Evolutionary conservation across 2,797 vertebrate genomes (phyloP).

Genomic region (Hypotaenidia okinawae): DNA sequence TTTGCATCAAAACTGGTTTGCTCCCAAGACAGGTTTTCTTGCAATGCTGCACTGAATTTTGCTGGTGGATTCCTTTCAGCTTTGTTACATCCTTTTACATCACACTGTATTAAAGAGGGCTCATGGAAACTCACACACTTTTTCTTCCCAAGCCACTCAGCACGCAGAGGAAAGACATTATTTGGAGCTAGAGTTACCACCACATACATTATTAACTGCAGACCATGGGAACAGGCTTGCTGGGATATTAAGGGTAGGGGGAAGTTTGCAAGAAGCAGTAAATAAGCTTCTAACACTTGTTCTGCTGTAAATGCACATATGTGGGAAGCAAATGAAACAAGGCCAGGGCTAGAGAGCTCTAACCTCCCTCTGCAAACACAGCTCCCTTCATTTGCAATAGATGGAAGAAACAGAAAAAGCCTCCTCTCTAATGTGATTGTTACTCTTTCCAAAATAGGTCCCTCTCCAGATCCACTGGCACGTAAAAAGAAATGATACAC

Average conservation of each 20-base stretch:
- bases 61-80: not conserved
- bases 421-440: not conserved
- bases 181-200: not conserved
- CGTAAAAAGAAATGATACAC: not conserved
- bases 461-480: not conserved
- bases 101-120: not conserved
- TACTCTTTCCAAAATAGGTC: slow-evolving; percentile 24
- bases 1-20: not conserved
- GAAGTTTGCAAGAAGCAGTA: not conserved
- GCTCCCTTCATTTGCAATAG: not conserved
- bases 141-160: not conserved
- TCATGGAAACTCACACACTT: not conserved
- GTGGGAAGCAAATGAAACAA: slow-evolving; percentile 59
- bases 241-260: not conserved
- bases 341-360: slow-evolving; percentile 31
- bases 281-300: not conserved
- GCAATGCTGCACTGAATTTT: not conserved
- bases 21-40: not conserved
- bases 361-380: slow-evolving; percentile 39
- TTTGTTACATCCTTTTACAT: not conserved
- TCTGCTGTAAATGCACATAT: slow-evolving; percentile 26
- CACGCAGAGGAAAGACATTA: not conserved
- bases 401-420: slow-evolving; percentile 3
- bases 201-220: not conserved
- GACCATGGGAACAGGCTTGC: not conserved